Percentiles rank a stretch among this genome's conserved stretches.
Conservation (phyloP, 2,797 vertebrate species). For the Hippocampus kuda region DNA sequence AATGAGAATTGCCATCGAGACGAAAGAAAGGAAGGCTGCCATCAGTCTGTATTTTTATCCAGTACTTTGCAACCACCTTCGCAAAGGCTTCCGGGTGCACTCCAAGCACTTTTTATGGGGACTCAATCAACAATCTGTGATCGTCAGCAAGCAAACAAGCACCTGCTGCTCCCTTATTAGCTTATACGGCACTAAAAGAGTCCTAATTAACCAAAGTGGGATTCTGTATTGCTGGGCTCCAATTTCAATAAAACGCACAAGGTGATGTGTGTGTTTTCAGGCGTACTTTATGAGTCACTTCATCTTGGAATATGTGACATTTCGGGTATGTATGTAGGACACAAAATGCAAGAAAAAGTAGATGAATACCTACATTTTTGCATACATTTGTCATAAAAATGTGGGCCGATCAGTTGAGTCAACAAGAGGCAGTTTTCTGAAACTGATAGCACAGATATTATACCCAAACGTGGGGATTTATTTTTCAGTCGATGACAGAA, state of each 20-base stretch:
- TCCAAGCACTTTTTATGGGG: constrained; percentile 16
- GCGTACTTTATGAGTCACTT: constrained; percentile 30
- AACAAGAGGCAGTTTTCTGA: background rate
- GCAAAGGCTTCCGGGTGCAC: constrained; percentile 31
- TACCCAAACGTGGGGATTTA: no score
- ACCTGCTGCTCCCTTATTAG: constrained; percentile 47
- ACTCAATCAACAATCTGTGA: constrained; percentile 39
- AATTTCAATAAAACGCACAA: constrained; percentile 30
- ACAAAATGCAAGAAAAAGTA: no score
- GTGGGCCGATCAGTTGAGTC: background rate
- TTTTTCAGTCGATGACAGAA: no score
- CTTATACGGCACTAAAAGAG: constrained; percentile 30
- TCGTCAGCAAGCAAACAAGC: constrained; percentile 45
- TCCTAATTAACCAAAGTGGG: constrained; percentile 39
- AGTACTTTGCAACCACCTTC: background rate
- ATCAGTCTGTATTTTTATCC: background rate
- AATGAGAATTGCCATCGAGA: no score
- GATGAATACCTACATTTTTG: background rate
- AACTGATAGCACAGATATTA: no score
- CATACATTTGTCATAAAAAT: background rate
- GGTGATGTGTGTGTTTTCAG: constrained; percentile 22
- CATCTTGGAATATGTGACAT: constrained; percentile 32
- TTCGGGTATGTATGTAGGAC: constrained; percentile 15
- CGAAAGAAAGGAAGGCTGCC: no score
- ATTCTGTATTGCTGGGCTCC: constrained; percentile 30